Percentiles rank a stretch among this genome's conserved stretches.
Evolutionary conservation across 2,888 invertebrate genomes (phyloP).

Genomic region (Rotaria macrura): DNA sequence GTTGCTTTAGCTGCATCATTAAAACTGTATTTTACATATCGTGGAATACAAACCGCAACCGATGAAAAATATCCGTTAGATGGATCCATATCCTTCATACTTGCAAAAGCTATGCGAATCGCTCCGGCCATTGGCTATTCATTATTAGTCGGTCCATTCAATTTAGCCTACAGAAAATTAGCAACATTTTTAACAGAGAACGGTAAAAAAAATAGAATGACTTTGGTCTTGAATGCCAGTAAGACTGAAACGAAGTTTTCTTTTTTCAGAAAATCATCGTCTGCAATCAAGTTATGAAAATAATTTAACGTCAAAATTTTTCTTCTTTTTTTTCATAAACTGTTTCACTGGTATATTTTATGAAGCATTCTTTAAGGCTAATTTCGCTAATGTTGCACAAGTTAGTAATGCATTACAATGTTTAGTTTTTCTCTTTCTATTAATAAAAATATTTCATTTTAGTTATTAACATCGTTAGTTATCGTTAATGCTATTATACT

Average conservation of each 20-base stretch:
- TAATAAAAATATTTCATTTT: constrained; percentile 35
- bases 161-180: constrained; percentile 60
- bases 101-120: not conserved
- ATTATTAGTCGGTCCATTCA: constrained; percentile 60
- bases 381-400: constrained; percentile 2
- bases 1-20: constrained; percentile 60
- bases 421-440: not conserved
- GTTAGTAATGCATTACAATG: not conserved
- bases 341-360: constrained; percentile 68
- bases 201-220: constrained; percentile 55
- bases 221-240: too few relatives aligned
- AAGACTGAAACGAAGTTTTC: not conserved
- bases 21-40: constrained; percentile 62
- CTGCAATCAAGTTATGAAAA: constrained; percentile 65
- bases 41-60: constrained; percentile 59
- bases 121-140: constrained; percentile 63
- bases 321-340: constrained; percentile 64
- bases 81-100: not conserved
- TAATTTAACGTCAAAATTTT: constrained; percentile 64
- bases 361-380: constrained; percentile 57
- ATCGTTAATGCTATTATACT: constrained; percentile 54
- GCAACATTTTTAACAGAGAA: constrained; percentile 65
- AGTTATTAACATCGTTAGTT: constrained; percentile 62
- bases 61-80: constrained; percentile 41
- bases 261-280: constrained; percentile 58